phyloP scores from a whole-genome alignment of 2,888 invertebrate species.

The Cephonodes hylas region DNA sequence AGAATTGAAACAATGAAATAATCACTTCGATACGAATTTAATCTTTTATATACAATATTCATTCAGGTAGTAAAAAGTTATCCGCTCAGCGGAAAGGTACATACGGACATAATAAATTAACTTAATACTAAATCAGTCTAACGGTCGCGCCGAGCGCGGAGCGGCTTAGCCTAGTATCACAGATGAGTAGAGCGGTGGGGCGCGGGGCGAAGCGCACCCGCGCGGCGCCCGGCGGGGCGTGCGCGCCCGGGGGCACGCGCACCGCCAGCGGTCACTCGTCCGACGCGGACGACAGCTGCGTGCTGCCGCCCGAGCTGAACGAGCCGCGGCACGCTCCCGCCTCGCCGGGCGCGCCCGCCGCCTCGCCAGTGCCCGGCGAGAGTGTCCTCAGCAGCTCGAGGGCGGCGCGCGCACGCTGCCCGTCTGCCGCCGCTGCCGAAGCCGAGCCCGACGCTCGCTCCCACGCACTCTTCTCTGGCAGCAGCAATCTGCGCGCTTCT shows the following conservation, averaged over 20 bases:
- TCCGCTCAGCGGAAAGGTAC: slow-evolving; percentile 80
- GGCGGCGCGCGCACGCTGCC: slow-evolving; percentile 70
- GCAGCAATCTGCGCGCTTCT: slow-evolving; percentile 64
- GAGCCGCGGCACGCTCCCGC: slow-evolving; percentile 81
- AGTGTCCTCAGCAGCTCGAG: slow-evolving; percentile 67
- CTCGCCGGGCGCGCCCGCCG: slow-evolving; percentile 56
- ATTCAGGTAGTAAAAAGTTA: slow-evolving; percentile 74
- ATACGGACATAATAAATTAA: slow-evolving; percentile 76
- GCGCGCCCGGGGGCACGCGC: slow-evolving; percentile 41
- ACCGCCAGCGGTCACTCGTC: slow-evolving; percentile 77
- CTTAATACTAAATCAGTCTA: slow-evolving; percentile 79
- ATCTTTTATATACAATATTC: slow-evolving; percentile 51
- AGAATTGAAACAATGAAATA: slow-evolving; percentile 53
- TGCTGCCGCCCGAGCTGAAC: slow-evolving; percentile 84
- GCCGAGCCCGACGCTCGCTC: slow-evolving; percentile 78
- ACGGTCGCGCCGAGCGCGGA: slow-evolving; percentile 76
- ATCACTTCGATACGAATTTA: slow-evolving; percentile 67
- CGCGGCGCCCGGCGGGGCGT: slow-evolving; percentile 38
- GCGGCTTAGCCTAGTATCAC: slow-evolving; percentile 78
- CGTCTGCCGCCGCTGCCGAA: slow-evolving; percentile 79
- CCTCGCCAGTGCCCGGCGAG: slow-evolving; percentile 67
- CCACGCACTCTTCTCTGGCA: slow-evolving; percentile 74
- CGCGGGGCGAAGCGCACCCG: slow-evolving; percentile 69
- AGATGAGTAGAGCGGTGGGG: slow-evolving; percentile 80
- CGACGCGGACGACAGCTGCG: slow-evolving; percentile 82